Percentiles rank a stretch among this genome's conserved stretches.
phyloP scores from a whole-genome alignment of 2,888 invertebrate genomes.

The Pseudoips prasinana region DNA sequence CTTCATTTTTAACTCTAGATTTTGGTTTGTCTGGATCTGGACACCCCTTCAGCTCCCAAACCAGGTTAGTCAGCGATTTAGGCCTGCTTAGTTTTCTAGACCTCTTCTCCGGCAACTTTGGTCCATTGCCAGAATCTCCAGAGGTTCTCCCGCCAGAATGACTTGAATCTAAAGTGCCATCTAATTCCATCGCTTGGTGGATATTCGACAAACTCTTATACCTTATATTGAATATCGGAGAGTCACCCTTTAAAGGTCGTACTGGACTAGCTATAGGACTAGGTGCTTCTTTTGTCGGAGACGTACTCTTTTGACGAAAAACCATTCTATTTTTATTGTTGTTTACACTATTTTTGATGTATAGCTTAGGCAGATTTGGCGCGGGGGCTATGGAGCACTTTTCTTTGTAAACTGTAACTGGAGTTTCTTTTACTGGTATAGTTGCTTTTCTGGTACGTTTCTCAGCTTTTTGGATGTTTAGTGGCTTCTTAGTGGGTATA shows the following conservation, averaged over 20 bases:
- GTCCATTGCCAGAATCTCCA: constrained; percentile 89
- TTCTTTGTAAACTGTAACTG: constrained; percentile 80
- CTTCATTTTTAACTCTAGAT: constrained; percentile 75
- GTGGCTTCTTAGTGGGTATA: constrained; percentile 91
- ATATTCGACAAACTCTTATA: constrained; percentile 87
- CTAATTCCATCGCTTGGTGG: constrained; percentile 88
- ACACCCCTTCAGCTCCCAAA: constrained; percentile 87
- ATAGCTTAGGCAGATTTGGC: constrained; percentile 86
- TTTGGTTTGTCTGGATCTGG: constrained; percentile 74
- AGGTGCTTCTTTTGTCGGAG: constrained; percentile 87
- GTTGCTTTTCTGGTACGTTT: constrained; percentile 88
- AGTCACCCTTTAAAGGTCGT: constrained; percentile 84
- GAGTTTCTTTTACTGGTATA: constrained; percentile 79
- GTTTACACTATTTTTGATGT: constrained; percentile 88
- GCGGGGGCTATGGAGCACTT: constrained; percentile 80
- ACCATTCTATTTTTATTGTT: constrained; percentile 84
- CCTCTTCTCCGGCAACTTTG: constrained; percentile 91
- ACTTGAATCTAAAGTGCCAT: constrained; percentile 94
- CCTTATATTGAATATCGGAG: constrained; percentile 89
- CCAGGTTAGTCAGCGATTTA: constrained; percentile 92
- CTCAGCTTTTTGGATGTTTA: constrained; percentile 83
- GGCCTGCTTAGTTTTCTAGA: constrained; percentile 91
- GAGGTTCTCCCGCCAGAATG: constrained; percentile 94
- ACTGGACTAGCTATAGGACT: constrained; percentile 81
- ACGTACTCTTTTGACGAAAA: constrained; percentile 87